Base-by-base conservation (phyloP, 2,113 vertebrate genomes). In the Pelmatolapia mariae region DNA sequence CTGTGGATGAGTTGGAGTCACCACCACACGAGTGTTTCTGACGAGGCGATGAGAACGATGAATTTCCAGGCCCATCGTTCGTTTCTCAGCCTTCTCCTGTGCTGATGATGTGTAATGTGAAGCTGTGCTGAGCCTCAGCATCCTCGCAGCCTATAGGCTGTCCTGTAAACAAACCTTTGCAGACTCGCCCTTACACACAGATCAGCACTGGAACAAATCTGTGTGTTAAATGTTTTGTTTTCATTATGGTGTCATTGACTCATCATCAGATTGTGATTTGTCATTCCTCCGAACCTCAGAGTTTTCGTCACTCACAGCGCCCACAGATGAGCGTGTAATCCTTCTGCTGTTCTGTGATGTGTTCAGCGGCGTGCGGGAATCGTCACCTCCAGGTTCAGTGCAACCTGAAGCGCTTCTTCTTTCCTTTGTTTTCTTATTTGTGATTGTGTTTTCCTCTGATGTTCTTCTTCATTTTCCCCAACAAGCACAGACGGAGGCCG, bases 361-460 rank as follows among this genome's bases (percentile, higher is more conserved):
- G 63, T 81, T 91, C 81, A 53, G 26, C 3, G 87, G 16, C 13
- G 5, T n/a, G 76, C 19, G 85, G 66, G 87, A 86, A 84, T 29
- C 43, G 12, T 40, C 4, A 54, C 89, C 89, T 82, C 56, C 83
- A 57, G 83, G 5, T 90, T 16, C 63, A 24, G 19, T 11, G 68
- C 84, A 83, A 90, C 82, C 22, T 22, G 79, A 88, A 45, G 76
- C 73, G 10, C 7, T 5, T 16, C 26, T 29, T 38, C 6, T 8
- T 79, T 85, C 16, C 76, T 78, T 33, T 43, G 36, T 43, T 43
- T 24, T 59, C 38, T 18, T 50, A 80, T 47, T 84, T 13, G 53
- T 52, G 66, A 36, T 78, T 84, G 78, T 10, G 63, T 31, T 76
- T 68, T 29, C 68, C 13, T 45, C 59, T n/a, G 33, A 43, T 19